phyloP scores from a whole-genome alignment of 2,113 vertebrate genomes.

The Bagarius yarrelli region DNA sequence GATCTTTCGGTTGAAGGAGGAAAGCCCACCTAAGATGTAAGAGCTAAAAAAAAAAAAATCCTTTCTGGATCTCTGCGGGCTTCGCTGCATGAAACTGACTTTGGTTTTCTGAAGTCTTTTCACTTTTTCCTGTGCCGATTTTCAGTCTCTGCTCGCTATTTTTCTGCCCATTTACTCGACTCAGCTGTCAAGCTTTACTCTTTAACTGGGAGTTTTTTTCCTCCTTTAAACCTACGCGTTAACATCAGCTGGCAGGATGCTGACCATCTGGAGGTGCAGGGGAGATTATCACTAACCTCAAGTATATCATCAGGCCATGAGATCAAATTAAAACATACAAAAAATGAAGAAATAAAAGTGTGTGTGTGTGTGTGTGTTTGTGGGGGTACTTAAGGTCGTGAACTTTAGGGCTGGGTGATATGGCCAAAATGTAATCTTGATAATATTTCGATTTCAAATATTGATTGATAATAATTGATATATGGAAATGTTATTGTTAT shows the following conservation, averaged over 20 bases:
- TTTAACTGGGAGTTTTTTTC: neutral
- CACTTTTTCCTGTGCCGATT: constrained; percentile 11
- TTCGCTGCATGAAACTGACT: neutral
- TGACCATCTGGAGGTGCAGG: neutral
- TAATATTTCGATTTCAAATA: too few relatives aligned
- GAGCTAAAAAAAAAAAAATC: constrained; percentile 28
- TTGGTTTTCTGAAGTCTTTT: neutral
- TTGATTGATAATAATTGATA: too few relatives aligned
- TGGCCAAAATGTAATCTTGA: too few relatives aligned
- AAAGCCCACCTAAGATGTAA: constrained; percentile 20
- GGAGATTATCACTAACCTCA: neutral
- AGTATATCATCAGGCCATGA: neutral
- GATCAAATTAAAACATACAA: neutral
- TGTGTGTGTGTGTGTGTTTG: too few relatives aligned
- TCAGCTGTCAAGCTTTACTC: neutral
- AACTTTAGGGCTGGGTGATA: too few relatives aligned
- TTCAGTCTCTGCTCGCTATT: neutral
- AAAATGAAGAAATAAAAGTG: neutral
- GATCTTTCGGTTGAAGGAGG: constrained; percentile 17
- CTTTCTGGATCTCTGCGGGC: neutral
- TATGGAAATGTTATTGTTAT: too few relatives aligned
- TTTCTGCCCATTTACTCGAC: neutral
- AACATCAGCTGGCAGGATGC: constrained; percentile 3
- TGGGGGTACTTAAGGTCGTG: too few relatives aligned
- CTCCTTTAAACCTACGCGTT: neutral